Evolutionary conservation across 1,140 invertebrate species (phyloP), one percentile per base, ranked within the genome.

Genomic region (Capitella teleta): DNA sequence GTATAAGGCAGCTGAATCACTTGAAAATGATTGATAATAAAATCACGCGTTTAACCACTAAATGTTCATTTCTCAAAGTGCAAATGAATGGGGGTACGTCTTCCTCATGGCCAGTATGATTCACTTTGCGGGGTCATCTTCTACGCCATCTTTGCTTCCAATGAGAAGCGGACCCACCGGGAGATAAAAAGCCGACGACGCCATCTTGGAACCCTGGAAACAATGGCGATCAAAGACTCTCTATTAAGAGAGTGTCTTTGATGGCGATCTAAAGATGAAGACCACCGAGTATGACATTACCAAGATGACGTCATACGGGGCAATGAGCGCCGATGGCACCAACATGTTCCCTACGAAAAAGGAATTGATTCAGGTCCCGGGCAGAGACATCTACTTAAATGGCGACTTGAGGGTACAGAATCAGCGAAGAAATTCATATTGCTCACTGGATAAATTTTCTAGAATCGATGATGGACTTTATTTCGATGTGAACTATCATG

Each of bases 81-180:
- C 61, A 8, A 75, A 84, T 56, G 83, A 89, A 70, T 99, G 96
- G 96, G 85, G 86, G 53, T 82, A 80, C 3, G 93, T 98, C 0
- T 98, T 98, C 67, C 81, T 97, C 5, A 81, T 98, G 63, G 94
- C 95, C 2, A 87, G 89, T 1, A 79, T 85, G 37, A 91, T 99
- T 34, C 96, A 99, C 70, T 86, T 97, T 61, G 77, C 84, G 38
- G 96, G 1, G 91, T 98, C 36, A 85, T 85, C 23, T 98, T 99
- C 68, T 99, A 98, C 63, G 93, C 78, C 0, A 78, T 97, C 40
- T 99, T 97, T 64, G 96, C 96, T 5, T 97, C 92, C 0, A 95
- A 95, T 5, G 95, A 97, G 62, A 76, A 95, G 41, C 42, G 8
- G 42, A 44, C n/a, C 42, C 42, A 2, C n/a, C 42, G 8, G 6